Evolutionary conservation across 2,888 invertebrate species (phyloP).

Genomic region (Acleris holmiana): DNA sequence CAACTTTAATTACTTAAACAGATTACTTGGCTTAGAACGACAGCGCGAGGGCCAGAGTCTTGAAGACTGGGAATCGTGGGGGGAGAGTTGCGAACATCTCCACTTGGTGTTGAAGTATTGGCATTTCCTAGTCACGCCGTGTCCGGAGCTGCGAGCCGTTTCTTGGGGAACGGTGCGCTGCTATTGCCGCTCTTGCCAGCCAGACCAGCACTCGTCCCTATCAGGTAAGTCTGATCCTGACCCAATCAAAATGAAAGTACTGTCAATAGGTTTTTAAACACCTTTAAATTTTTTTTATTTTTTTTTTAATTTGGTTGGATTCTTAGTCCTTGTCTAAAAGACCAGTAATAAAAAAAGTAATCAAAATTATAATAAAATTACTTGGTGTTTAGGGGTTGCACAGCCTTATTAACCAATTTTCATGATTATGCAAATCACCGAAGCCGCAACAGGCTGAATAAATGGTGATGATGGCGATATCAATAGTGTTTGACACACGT

Average conservation of each 20-base stretch:
- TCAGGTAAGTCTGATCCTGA: constrained; percentile 53
- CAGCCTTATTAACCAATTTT: no score
- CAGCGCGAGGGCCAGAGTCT: constrained; percentile 56
- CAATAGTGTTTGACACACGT: no score
- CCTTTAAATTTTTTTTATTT: no score
- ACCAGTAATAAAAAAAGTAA: no score
- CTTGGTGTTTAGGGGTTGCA: no score
- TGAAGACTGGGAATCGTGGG: constrained; percentile 67
- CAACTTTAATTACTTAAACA: constrained; percentile 66
- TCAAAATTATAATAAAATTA: no score
- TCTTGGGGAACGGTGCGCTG: constrained; percentile 72
- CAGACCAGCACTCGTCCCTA: constrained; percentile 55
- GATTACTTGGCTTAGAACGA: constrained; percentile 60
- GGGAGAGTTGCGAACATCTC: constrained; percentile 68
- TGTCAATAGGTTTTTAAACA: no score
- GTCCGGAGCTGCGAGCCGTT: constrained; percentile 66
- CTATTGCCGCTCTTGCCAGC: constrained; percentile 65
- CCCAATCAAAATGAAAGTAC: neutral
- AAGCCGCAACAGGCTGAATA: no score
- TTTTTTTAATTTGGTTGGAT: no score
- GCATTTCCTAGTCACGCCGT: constrained; percentile 65
- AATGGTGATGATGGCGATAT: no score
- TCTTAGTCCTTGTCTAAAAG: no score
- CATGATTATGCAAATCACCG: no score
- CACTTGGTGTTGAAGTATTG: constrained; percentile 72